A percentile compares a stretch with the other conserved stretches of the same genome.
Conservation (phyloP, 2,797 vertebrate species). For the Danio jaintianensis region DNA sequence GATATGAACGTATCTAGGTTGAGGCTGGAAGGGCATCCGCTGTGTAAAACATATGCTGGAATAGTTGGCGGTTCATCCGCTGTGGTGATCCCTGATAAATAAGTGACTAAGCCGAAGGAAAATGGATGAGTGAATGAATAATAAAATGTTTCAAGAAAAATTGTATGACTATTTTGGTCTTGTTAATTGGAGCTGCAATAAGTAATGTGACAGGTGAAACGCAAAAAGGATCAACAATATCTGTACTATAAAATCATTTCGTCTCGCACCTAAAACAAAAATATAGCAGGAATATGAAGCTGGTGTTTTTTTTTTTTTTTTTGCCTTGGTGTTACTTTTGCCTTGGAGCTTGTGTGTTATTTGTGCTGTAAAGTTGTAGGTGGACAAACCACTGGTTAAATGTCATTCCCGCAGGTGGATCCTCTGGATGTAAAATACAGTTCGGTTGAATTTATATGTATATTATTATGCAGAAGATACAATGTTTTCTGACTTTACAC, state of each 20-base stretch:
- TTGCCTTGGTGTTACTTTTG: background rate
- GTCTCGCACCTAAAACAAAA: background rate
- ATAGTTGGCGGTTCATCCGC: no score
- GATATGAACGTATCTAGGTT: no score
- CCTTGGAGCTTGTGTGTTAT: background rate
- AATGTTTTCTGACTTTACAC: background rate
- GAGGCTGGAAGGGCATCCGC: no score
- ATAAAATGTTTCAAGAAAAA: background rate
- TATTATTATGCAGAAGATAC: background rate
- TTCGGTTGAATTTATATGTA: background rate
- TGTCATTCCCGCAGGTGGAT: background rate
- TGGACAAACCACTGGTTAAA: constrained; percentile 5
- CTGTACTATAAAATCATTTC: background rate
- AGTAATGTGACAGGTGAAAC: background rate
- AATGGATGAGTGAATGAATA: no score
- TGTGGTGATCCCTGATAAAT: no score
- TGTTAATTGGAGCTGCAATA: background rate
- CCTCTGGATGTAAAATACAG: background rate
- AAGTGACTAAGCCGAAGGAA: no score
- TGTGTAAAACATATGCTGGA: no score
- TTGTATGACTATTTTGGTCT: background rate
- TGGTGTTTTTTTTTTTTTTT: background rate
- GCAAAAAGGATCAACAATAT: background rate
- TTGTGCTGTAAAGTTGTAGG: no score
- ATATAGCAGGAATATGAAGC: background rate